Conservation (phyloP, 2,113 vertebrate genomes). For the Setophaga petechia region DNA sequence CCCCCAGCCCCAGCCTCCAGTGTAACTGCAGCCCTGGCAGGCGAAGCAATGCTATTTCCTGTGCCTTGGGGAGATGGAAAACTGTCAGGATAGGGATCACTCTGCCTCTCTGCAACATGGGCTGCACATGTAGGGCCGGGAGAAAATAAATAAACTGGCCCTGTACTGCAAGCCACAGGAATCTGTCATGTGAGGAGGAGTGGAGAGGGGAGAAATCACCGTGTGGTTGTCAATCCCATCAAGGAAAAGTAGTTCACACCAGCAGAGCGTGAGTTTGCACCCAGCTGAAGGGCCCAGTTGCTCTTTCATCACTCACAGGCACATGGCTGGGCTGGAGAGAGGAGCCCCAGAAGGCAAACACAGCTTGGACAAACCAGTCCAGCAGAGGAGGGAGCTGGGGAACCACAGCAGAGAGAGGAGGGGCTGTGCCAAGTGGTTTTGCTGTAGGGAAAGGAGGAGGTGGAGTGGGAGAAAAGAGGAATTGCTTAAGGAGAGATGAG, state of each 20-base stretch:
- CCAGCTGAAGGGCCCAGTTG: not conserved
- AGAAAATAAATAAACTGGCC: constrained; percentile 26
- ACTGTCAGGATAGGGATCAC: not conserved
- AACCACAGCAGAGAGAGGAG: not conserved
- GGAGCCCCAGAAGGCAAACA: not conserved
- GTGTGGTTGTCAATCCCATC: not conserved
- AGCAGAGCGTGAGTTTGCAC: not conserved
- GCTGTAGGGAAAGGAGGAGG: not conserved
- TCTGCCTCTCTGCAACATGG: constrained; percentile 6
- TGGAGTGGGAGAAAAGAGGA: not conserved
- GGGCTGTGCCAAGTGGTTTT: not conserved
- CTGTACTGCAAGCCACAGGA: constrained; percentile 24
- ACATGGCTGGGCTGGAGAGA: not conserved
- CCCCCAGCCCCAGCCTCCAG: not conserved
- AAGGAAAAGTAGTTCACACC: constrained; percentile 13
- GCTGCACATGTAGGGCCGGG: constrained; percentile 23
- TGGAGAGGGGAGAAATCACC: constrained; percentile 1
- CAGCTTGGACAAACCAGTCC: not conserved
- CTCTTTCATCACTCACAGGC: not conserved
- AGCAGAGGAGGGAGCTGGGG: not conserved
- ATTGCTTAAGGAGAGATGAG: not conserved
- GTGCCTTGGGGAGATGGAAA: not conserved
- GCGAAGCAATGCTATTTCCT: not conserved
- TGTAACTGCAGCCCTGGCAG: not conserved
- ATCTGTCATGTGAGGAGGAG: constrained; percentile 17